These are phyloP conservation scores for Amiota communis DNA, from an alignment of 2,888 invertebrate genomes.

Conservation along the genomic window DNA sequence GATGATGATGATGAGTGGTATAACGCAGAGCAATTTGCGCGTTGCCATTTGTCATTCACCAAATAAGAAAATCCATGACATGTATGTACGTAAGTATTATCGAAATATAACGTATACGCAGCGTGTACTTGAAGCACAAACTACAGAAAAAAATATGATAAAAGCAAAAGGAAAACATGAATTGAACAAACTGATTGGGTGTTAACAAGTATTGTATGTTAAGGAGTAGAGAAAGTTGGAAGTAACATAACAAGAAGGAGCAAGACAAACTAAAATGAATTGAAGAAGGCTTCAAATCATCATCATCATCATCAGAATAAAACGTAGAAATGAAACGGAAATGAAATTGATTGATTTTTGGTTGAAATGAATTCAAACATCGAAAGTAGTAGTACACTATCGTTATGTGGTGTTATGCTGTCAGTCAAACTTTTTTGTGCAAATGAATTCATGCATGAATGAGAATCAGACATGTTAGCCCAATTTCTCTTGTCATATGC, in stretches of 20 bases:
- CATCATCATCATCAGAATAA: too few relatives aligned
- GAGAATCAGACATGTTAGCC: conserved; percentile 6
- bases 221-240: background rate
- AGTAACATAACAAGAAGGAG: background rate
- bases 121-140: conserved; percentile 2
- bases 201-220: background rate
- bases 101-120: background rate
- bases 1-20: background rate
- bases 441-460: background rate
- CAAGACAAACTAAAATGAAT: background rate
- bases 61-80: background rate
- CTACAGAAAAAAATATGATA: background rate
- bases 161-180: background rate
- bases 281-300: background rate
- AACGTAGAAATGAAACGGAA: background rate
- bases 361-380: background rate
- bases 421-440: background rate
- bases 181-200: background rate
- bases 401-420: background rate
- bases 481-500: conserved; percentile 41
- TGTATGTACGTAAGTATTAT: background rate
- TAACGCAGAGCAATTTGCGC: background rate
- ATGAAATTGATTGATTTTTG: conserved; percentile 25
- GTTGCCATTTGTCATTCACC: background rate
- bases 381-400: background rate